Evolutionary conservation across 2,888 invertebrate species (phyloP), one percentile per base, ranked within the genome.

Genomic region (Agrilus mali): DNA sequence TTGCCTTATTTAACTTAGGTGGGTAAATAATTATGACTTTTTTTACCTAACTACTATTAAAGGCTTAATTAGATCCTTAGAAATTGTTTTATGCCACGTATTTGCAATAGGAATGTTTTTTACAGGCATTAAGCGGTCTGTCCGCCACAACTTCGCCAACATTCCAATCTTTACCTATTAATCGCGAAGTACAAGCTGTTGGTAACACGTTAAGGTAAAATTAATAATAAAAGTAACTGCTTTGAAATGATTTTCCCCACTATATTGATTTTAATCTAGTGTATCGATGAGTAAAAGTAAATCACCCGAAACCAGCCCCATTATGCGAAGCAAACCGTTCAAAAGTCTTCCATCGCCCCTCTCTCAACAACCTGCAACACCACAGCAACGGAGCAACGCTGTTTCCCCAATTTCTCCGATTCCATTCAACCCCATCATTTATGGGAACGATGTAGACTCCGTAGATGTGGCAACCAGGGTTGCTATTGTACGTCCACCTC

Each of bases 381-480:
- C 65, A 37, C 58, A 66, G 15, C 71, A 72, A 0, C 58, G 68
- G 0, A 70, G 75, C 16, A 69, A 69, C 33, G 63, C 71, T 10
- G 66, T 69, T 32, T 67, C 70, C 43, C 70, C 72, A 12, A 68
- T 75, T 7, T 75, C 75, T 55, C 74, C 76, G 6, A 76, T 77
- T 53, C 63, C 68, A 2, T 70, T 79, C 58, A 94, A 93, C 70
- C 92, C 92, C 1, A 86, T 94, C 58, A 89, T 95, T 53, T 90
- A 85, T 61, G 90, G 89, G 35, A 87, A 83, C 59, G 93, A 98
- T 64, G 90, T 96, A 0, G 98, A 99, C 65, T 94, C 95, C 0
- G 97, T 98, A 0, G 98, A 99, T 66, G 84, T 99, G 15, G 97
- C 98, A 7, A 96, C 95, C 0, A 71, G 98, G 48, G 94, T 99